Base-by-base conservation (phyloP, 2,888 invertebrate genomes). In the Tetragonula carbonaria region DNA sequence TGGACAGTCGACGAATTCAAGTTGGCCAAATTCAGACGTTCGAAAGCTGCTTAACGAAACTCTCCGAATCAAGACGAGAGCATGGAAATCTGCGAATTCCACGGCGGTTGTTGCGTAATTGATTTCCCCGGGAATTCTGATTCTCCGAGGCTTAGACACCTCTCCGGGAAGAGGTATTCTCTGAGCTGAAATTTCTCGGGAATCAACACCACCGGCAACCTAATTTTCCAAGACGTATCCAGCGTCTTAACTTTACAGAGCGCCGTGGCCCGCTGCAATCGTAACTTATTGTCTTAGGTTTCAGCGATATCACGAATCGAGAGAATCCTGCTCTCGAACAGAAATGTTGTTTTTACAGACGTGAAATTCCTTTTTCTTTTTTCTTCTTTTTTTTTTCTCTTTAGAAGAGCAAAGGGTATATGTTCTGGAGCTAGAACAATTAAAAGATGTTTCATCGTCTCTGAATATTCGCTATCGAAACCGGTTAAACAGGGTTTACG, bases 21-120 rank as follows among this genome's bases (percentile, higher is more conserved):
- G 2, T 28, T 33, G 65, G 33, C 21, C 38, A 21, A 21, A 21
- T 38, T 45, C 38, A 66, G 38, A 14, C 21, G n/a, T 66, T 33
- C n/a, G 38, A 38, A 66, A 66, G n/a, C 66, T 66, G 66, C 38
- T 33, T 45, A 45, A 45, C 66, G n/a, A 66, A 45, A 21, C 66
- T 66, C 66, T 66, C 3, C 21, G n/a, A 38, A 38, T 45, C 66
- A 38, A 66, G 66, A 45, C n/a, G 33, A n/a, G 38, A 21, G 38
- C 14, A 66, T 38, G 66, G 66, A 38, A 66, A 38, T 38, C 66
- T 16, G 45, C 45, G 38, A 66, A n/a, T 66, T 38, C 66, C 38
- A 45, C 38, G 21, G n/a, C 5, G 6, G n/a, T 38, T 66, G 66
- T 66, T 66, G n/a, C n/a, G n/a, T n/a, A 38, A 66, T 66, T 66